Evolutionary conservation across 2,113 vertebrate species (phyloP).

Genomic region (Prochilodus magdalenae): DNA sequence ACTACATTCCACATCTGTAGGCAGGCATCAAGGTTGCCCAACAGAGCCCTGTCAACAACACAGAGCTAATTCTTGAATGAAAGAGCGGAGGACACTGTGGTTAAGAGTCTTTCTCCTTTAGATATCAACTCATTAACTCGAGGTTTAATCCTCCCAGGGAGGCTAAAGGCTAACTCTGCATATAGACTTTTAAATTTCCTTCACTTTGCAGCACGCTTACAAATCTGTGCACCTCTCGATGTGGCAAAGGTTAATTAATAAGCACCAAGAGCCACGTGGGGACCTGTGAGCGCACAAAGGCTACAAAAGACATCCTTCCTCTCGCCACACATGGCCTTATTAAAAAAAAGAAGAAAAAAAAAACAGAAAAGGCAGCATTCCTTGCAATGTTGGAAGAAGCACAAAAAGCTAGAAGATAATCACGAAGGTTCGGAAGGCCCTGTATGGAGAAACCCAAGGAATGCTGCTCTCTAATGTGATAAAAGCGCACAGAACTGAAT

Average conservation of each 20-base stretch:
- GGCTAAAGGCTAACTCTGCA: constrained; percentile 32
- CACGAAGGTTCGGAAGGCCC: background rate
- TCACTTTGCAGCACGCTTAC: constrained; percentile 3
- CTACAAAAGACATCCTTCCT: constrained; percentile 41
- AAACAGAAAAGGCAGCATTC: constrained; percentile 4
- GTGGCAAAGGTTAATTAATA: constrained; percentile 45
- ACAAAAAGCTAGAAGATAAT: background rate
- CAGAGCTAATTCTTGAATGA: constrained; percentile 13
- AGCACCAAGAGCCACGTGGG: constrained; percentile 6
- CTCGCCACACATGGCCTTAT: background rate
- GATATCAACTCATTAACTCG: constrained; percentile 31
- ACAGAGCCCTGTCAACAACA: constrained; percentile 20
- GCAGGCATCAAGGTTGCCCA: constrained; percentile 38
- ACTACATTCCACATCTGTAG: constrained; percentile 20
- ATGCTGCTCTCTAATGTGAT: background rate
- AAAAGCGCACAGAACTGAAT: constrained; percentile 14
- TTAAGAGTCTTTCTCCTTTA: constrained; percentile 40
- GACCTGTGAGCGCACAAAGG: constrained; percentile 27
- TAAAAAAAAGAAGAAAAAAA: background rate
- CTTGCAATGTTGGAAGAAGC: background rate
- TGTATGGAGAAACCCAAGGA: constrained; percentile 3
- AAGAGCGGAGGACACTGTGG: constrained; percentile 34
- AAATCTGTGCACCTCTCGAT: constrained; percentile 12
- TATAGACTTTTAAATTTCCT: constrained; percentile 18
- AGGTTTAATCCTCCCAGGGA: constrained; percentile 26